Evolutionary conservation across 2,888 invertebrate genomes (phyloP).

Genomic region (Apeira syringaria): DNA sequence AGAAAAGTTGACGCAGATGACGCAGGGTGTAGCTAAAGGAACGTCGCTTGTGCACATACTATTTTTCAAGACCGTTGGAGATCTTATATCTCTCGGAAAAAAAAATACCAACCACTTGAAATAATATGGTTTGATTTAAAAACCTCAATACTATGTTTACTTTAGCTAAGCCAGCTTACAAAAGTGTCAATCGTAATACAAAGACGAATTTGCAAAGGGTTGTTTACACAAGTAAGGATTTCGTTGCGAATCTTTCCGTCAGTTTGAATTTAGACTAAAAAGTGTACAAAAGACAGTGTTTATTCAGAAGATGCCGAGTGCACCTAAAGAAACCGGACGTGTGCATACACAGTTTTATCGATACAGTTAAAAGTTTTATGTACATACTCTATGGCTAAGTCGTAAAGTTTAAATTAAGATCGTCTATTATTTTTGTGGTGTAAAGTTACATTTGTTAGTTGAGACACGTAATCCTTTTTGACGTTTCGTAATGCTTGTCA

Average conservation of each 20-base stretch:
- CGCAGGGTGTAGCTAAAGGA: too few species aligned
- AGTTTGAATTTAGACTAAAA: slow-evolving; percentile 51
- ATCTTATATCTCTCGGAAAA: too few species aligned
- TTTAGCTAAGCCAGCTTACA: slow-evolving; percentile 34
- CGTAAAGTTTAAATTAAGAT: slow-evolving; percentile 41
- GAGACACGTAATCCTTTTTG: slow-evolving; percentile 67
- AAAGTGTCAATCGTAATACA: slow-evolving; percentile 50
- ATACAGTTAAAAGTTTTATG: slow-evolving; percentile 5
- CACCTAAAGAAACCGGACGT: slow-evolving; percentile 66
- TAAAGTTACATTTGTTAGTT: slow-evolving; percentile 4
- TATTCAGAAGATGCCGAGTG: slow-evolving; percentile 62
- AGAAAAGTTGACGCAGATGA: too few species aligned
- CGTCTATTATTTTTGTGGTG: background rate
- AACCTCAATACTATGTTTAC: slow-evolving; percentile 41
- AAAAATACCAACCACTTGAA: slow-evolving; percentile 29
- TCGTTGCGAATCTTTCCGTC: slow-evolving; percentile 54
- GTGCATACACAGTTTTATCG: slow-evolving; percentile 28
- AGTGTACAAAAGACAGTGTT: slow-evolving; percentile 54
- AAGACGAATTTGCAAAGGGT: slow-evolving; percentile 56
- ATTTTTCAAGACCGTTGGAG: too few species aligned
- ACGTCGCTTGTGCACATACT: too few species aligned
- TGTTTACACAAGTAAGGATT: slow-evolving; percentile 62
- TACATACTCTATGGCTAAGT: slow-evolving; percentile 19
- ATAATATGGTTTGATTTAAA: slow-evolving; percentile 19
- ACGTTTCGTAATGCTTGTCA: slow-evolving; percentile 70